Evolutionary conservation across 2,113 vertebrate species (phyloP).

Genomic region (Toxotes chatareus): DNA sequence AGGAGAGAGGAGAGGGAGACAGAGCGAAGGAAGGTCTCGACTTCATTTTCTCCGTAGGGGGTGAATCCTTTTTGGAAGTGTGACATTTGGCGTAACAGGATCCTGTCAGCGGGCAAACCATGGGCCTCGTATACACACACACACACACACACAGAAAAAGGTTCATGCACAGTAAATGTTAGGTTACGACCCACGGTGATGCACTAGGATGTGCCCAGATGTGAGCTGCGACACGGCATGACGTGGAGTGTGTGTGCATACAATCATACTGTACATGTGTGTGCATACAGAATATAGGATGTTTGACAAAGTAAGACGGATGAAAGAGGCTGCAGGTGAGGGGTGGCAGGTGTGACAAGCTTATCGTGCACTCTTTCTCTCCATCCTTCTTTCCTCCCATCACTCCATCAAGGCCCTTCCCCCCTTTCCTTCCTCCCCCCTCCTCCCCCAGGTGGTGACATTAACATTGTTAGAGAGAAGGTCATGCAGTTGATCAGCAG

Average conservation of each 20-base stretch:
- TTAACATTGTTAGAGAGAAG: slow-evolving; percentile 79
- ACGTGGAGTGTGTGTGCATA: not conserved
- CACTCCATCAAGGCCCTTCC: slow-evolving; percentile 42
- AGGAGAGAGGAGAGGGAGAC: slow-evolving; percentile 22
- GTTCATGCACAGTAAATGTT: slow-evolving; percentile 56
- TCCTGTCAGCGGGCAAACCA: slow-evolving; percentile 66
- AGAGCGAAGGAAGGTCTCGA: slow-evolving; percentile 62
- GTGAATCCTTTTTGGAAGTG: slow-evolving; percentile 76
- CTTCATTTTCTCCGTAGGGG: slow-evolving; percentile 73
- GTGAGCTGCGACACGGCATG: not conserved
- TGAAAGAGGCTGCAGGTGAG: slow-evolving; percentile 50
- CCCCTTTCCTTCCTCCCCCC: too few relatives aligned
- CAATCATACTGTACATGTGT: not conserved
- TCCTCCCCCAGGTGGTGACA: slow-evolving; percentile 75
- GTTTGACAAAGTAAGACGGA: slow-evolving; percentile 37
- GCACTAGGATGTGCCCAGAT: not conserved
- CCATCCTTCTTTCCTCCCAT: slow-evolving; percentile 37
- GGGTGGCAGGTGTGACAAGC: slow-evolving; percentile 18
- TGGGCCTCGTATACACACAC: slow-evolving; percentile 32
- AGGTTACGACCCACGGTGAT: slow-evolving; percentile 42
- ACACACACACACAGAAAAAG: slow-evolving; percentile 14
- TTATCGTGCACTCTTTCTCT: slow-evolving; percentile 37
- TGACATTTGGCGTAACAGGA: slow-evolving; percentile 80
- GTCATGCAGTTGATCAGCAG: slow-evolving; percentile 75
- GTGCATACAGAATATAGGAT: slow-evolving; percentile 3